Conservation (phyloP, 1,140 invertebrate species). For the Lucilia cuprina region DNA sequence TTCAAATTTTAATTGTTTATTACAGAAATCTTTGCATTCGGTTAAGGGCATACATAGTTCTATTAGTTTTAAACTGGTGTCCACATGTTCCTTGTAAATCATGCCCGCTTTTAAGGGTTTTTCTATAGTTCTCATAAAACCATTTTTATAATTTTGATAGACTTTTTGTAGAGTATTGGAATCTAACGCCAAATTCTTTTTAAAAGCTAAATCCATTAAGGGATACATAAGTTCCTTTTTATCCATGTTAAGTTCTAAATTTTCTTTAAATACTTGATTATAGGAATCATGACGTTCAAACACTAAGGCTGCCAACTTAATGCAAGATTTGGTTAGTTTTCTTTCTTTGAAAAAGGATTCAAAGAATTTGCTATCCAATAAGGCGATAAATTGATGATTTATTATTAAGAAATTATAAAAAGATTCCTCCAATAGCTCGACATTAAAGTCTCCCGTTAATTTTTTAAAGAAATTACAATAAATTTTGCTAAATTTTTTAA, state of each 20-base stretch:
- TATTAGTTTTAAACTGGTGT: conserved; percentile 65
- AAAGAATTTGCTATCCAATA: conserved; percentile 65
- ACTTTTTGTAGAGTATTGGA: conserved; percentile 63
- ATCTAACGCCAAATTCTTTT: conserved; percentile 57
- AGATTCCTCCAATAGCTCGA: conserved; percentile 65
- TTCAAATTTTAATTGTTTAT: conserved; percentile 69
- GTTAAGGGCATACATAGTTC: conserved; percentile 66
- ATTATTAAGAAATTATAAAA: conserved; percentile 67
- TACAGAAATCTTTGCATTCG: conserved; percentile 65
- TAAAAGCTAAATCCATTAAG: conserved; percentile 64
- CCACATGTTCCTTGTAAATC: conserved; percentile 66
- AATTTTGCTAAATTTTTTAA: conserved; percentile 43
- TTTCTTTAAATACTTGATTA: conserved; percentile 58
- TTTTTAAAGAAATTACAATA: conserved; percentile 44
- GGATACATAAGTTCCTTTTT: conserved; percentile 69
- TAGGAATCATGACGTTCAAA: conserved; percentile 64
- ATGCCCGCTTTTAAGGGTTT: conserved; percentile 72
- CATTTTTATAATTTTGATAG: conserved; percentile 67
- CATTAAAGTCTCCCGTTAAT: conserved; percentile 52
- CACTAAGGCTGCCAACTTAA: conserved; percentile 64
- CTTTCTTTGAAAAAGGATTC: conserved; percentile 61
- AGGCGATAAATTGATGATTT: conserved; percentile 66
- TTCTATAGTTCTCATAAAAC: conserved; percentile 68
- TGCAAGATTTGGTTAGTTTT: conserved; percentile 64
- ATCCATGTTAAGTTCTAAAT: conserved; percentile 46